Evolutionary conservation across 1,140 invertebrate species (phyloP).

Genomic region (Drosophila saltans): DNA sequence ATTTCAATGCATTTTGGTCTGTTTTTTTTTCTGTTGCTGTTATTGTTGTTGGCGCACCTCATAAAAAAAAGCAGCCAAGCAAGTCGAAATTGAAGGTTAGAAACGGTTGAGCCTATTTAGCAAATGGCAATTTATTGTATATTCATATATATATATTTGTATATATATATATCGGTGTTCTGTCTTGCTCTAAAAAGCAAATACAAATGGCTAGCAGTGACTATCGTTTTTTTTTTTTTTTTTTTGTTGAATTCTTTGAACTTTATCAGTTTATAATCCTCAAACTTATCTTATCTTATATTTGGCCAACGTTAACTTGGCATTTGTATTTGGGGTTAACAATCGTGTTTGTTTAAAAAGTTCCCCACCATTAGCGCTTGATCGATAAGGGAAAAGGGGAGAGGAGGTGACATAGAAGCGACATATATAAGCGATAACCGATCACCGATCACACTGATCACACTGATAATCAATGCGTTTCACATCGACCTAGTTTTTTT

Average conservation of each 20-base stretch:
- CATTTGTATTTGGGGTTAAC: slow-evolving; percentile 2
- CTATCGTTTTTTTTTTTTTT: background rate
- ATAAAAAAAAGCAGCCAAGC: slow-evolving; percentile 44
- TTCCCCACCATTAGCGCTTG: background rate
- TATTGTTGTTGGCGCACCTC: slow-evolving; percentile 41
- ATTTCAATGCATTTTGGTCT: slow-evolving; percentile 49
- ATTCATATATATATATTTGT: background rate
- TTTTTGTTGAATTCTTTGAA: slow-evolving; percentile 5
- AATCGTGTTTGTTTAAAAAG: background rate
- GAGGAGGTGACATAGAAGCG: slow-evolving; percentile 21
- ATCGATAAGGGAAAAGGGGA: background rate
- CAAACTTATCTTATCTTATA: slow-evolving; percentile 41
- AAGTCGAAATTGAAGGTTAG: slow-evolving; percentile 59
- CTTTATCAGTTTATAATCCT: slow-evolving; percentile 40
- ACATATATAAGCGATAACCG: slow-evolving; percentile 48
- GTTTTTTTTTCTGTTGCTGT: slow-evolving; percentile 39
- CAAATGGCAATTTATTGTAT: slow-evolving; percentile 1
- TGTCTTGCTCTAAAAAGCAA: slow-evolving; percentile 6
- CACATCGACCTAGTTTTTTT: slow-evolving; percentile 58
- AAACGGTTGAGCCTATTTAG: slow-evolving; percentile 7
- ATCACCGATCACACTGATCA: slow-evolving; percentile 39
- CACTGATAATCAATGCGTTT: slow-evolving; percentile 32
- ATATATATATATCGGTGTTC: background rate
- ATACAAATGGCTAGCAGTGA: background rate
- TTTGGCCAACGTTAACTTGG: background rate